Percentiles rank a stretch among this genome's conserved stretches.
Evolutionary conservation across 92 coral and sea anemone genomes (phyloP).

Genomic region (Virgularia gustaviana): DNA sequence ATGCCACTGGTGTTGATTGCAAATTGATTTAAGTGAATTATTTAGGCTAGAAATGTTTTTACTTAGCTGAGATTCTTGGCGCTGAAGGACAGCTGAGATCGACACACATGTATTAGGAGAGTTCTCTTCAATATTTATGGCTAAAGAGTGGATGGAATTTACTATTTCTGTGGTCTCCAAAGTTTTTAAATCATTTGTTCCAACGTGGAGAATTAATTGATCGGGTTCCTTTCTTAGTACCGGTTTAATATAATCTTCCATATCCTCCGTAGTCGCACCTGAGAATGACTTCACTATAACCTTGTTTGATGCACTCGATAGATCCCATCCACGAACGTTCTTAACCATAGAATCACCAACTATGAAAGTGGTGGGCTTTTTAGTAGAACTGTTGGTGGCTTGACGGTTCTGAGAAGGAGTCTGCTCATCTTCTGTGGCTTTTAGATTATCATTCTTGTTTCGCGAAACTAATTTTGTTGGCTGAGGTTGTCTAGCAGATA

Average conservation of each 20-base stretch:
- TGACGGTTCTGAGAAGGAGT: neutral
- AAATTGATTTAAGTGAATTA: neutral
- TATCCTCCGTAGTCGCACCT: conserved; percentile 11
- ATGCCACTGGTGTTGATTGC: neutral
- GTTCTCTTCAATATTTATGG: conserved; percentile 1
- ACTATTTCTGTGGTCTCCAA: neutral
- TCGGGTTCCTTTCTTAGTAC: conserved; percentile 14
- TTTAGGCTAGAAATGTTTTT: neutral
- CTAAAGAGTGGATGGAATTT: neutral
- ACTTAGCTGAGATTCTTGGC: neutral
- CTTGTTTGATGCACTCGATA: neutral
- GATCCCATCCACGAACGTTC: neutral
- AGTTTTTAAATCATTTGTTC: conserved; percentile 13
- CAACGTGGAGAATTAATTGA: conserved; percentile 6
- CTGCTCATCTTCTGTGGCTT: neutral
- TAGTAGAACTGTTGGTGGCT: no score
- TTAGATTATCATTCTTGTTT: neutral
- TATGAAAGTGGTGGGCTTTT: neutral
- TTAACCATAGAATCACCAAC: neutral
- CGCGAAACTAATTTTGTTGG: neutral
- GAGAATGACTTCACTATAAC: conserved; percentile 17
- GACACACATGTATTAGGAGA: neutral
- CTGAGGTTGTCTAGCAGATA: neutral
- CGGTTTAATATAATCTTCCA: conserved; percentile 8
- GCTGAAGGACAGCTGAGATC: neutral